These are phyloP conservation scores for Centropus bengalensis DNA, from an alignment of 2,113 vertebrate species.

Conservation along the genomic window DNA sequence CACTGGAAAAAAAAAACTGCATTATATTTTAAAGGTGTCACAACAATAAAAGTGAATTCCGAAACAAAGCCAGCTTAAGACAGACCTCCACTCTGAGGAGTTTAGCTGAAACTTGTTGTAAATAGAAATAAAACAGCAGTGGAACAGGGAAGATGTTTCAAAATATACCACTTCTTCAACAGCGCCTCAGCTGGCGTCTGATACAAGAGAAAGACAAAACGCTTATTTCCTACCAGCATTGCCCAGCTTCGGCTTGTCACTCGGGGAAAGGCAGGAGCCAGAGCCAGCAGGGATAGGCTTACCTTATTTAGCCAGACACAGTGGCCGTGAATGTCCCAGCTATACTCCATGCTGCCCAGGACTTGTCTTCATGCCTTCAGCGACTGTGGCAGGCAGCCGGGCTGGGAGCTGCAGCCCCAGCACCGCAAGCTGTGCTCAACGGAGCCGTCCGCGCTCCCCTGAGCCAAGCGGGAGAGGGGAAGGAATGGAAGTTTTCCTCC, in stretches of 20 bases:
- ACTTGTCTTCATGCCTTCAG: not conserved
- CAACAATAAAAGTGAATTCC: not conserved
- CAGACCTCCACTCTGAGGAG: not conserved
- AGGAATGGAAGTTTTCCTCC: not conserved
- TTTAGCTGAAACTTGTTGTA: constrained; percentile 12
- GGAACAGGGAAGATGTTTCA: not conserved
- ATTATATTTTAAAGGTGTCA: not conserved
- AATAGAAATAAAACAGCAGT: not conserved
- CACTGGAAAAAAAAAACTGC: rapidly evolving
- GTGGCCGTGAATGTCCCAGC: constrained; percentile 68
- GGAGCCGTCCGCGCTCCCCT: not conserved
- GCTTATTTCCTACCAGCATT: not conserved
- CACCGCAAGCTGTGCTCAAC: not conserved
- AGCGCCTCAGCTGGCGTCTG: not conserved
- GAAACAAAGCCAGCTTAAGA: not conserved
- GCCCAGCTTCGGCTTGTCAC: not conserved
- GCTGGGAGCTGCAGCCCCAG: not conserved
- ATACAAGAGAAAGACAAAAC: not conserved
- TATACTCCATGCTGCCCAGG: constrained; percentile 52
- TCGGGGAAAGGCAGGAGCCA: not conserved
- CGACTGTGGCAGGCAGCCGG: not conserved
- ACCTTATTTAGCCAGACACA: constrained; percentile 69
- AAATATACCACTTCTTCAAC: not conserved
- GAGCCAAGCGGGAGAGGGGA: not conserved
- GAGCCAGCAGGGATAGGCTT: not conserved